Evolutionary conservation across 2,888 invertebrate species (phyloP).

Genomic region (Drosophila aldrichi): DNA sequence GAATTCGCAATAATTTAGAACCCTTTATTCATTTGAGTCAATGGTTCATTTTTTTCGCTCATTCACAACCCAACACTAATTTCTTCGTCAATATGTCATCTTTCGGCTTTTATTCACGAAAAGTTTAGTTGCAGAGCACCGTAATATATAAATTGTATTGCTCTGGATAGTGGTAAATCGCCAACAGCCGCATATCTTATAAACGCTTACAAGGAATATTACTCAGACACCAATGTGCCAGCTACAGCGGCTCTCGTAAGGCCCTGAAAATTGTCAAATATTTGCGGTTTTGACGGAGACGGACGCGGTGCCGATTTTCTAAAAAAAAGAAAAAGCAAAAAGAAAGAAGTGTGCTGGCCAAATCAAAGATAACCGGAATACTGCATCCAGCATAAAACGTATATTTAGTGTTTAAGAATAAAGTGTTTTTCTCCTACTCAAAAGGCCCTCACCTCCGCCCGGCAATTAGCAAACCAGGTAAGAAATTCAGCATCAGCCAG

Average conservation of each 20-base stretch:
- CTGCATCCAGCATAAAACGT: constrained; percentile 25
- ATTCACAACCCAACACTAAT: constrained; percentile 49
- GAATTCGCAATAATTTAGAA: not conserved
- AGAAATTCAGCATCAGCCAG: constrained; percentile 34
- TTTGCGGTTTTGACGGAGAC: constrained; percentile 49
- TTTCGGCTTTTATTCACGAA: constrained; percentile 78
- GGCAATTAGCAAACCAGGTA: constrained; percentile 51
- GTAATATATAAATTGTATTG: constrained; percentile 53
- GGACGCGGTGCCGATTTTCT: constrained; percentile 57
- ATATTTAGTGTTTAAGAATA: constrained; percentile 66
- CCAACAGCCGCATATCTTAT: constrained; percentile 17
- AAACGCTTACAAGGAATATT: constrained; percentile 22
- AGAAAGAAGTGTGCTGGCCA: constrained; percentile 13
- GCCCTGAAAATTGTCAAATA: constrained; percentile 45
- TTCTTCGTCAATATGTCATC: constrained; percentile 75
- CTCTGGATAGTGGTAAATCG: constrained; percentile 41
- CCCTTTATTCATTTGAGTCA: constrained; percentile 26
- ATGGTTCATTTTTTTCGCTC: constrained; percentile 26
- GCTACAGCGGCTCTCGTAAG: constrained; percentile 32
- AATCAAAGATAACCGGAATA: constrained; percentile 26
- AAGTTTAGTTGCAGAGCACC: constrained; percentile 60
- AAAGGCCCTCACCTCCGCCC: constrained; percentile 41
- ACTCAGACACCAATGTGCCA: constrained; percentile 16
- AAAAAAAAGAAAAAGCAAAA: constrained; percentile 38
- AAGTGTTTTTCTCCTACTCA: constrained; percentile 48